Percentiles rank a stretch among this genome's conserved stretches.
Conservation (phyloP, 2,888 invertebrate species). For the Ochlodes sylvanus region DNA sequence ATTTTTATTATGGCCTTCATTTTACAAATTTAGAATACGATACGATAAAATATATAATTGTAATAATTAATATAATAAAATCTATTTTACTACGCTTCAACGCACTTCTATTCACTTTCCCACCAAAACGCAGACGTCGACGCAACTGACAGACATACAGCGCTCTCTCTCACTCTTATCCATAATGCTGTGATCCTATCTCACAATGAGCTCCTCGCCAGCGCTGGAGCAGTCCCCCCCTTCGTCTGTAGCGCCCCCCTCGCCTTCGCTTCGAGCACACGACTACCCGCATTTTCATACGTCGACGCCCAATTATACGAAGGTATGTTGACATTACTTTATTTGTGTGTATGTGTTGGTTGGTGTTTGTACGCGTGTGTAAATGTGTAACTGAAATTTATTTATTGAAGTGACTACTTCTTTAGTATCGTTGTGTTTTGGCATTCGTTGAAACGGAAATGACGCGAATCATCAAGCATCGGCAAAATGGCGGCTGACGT, state of each 20-base stretch:
- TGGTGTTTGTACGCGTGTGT: too few relatives aligned
- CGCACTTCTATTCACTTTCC: neutral
- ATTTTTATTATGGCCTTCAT: constrained; percentile 10
- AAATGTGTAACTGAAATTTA: too few relatives aligned
- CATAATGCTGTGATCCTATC: constrained; percentile 76
- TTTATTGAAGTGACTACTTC: too few relatives aligned
- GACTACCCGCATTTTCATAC: constrained; percentile 69
- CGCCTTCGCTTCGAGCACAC: constrained; percentile 63
- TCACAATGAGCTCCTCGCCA: constrained; percentile 80
- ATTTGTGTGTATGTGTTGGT: neutral
- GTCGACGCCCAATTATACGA: constrained; percentile 71
- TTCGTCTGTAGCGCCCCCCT: constrained; percentile 71
- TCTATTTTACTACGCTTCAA: constrained; percentile 7
- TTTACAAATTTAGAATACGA: constrained; percentile 4
- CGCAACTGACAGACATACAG: constrained; percentile 1
- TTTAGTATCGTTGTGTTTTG: too few relatives aligned
- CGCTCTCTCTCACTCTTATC: constrained; percentile 9
- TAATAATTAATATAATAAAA: neutral
- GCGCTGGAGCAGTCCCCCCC: constrained; percentile 79
- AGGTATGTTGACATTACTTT: constrained; percentile 55
- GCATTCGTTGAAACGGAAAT: too few relatives aligned
- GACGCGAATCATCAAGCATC: too few relatives aligned
- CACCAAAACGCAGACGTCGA: neutral
- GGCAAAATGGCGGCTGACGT: too few relatives aligned
- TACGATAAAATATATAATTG: constrained; percentile 3